Base-by-base conservation (phyloP, 2,113 vertebrate species). In the Apeltes quadracus region DNA sequence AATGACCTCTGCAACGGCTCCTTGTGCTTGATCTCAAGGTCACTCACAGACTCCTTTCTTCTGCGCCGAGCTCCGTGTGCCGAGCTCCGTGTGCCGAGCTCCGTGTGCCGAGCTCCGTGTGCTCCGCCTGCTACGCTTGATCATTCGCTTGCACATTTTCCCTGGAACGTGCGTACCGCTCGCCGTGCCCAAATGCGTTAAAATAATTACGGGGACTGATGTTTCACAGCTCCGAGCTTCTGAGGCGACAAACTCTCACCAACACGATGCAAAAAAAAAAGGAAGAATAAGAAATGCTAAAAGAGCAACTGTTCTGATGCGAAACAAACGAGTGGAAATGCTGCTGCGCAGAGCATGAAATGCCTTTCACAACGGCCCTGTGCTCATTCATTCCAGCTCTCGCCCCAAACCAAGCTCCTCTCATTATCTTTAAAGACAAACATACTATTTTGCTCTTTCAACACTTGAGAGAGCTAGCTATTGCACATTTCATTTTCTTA, bases 21-120 rank as follows among this genome's bases (percentile, higher is more conserved):
- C 68, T 66, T 29, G 69, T 44, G 79, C 82, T 75, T 76, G 70
- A 78, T 77, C 72, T 88, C 89, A 89, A 91, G 89, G 89, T 91
- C 85, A 81, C 67, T 61, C 75, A 79, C 75, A 69, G 75, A 78
- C 71, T 70, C 62, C 56, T 71, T 81, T 53, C 69, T 81, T 79
- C 69, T 79, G 80, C 69, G 63, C 62, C 27, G 48, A 43, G 73
- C 71, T 74, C 76, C 1, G 69, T 39, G n/a, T n/a, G n/a, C n/a
- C n/a, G 65, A n/a, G 61, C 57, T 81, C 59, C 18, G 59, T 68
- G 50, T 72, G 64, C 72, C 27, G 48, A 43, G 73, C 71, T 74
- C 76, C 1, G 69, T 39, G n/a, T n/a, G n/a, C n/a, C n/a, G 65
- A n/a, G 61, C 57, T 81, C 59, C 18, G 59, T 68, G 50, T 72